Evolutionary conservation across 1,140 invertebrate species (phyloP).

Genomic region (Mesaphorura yosii): DNA sequence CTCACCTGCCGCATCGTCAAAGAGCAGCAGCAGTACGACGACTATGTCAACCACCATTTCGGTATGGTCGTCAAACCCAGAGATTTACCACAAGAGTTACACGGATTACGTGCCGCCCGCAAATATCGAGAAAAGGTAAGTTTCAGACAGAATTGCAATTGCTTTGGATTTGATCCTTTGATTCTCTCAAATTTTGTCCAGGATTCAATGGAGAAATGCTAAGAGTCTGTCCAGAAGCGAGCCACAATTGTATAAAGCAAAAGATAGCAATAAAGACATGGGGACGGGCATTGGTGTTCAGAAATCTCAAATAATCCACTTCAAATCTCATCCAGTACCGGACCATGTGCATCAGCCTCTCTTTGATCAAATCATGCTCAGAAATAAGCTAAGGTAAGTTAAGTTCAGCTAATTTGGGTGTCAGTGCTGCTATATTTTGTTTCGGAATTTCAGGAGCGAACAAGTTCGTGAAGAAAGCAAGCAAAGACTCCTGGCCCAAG

Average conservation of each 20-base stretch:
- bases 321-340: slow-evolving; percentile 22
- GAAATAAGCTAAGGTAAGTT: slow-evolving; percentile 22
- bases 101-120: slow-evolving; percentile 22
- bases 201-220: slow-evolving; percentile 14
- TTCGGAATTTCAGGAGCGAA: slow-evolving; percentile 17
- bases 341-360: slow-evolving; percentile 24
- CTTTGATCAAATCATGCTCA: slow-evolving; percentile 28
- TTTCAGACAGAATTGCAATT: background rate
- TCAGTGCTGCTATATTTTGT: background rate
- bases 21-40: no score
- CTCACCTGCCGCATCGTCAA: no score
- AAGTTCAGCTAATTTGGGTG: background rate
- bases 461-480: slow-evolving; percentile 26
- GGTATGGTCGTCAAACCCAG: slow-evolving; percentile 26
- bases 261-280: no score
- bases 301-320: background rate
- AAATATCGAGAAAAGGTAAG: slow-evolving; percentile 23
- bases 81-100: slow-evolving; percentile 12
- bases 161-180: background rate
- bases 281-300: no score
- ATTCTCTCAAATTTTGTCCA: background rate
- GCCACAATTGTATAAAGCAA: no score
- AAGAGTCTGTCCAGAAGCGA: slow-evolving; percentile 12
- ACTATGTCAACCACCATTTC: no score
- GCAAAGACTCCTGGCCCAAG: slow-evolving; percentile 24